Conservation (phyloP, 2,888 invertebrate genomes). For the Drosophila niveifrons region DNA sequence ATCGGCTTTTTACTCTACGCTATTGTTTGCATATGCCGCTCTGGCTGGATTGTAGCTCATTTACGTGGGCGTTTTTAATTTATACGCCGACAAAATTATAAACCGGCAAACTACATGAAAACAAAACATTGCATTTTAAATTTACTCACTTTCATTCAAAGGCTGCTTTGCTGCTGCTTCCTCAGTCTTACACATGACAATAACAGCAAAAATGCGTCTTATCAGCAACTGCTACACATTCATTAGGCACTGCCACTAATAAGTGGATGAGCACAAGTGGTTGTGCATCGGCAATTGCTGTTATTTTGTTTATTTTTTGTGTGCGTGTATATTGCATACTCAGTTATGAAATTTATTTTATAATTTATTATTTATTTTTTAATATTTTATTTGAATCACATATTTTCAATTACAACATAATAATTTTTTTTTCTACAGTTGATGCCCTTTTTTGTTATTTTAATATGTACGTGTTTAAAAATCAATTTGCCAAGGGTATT, state of each 20-base stretch:
- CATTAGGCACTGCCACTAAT: slow-evolving; percentile 61
- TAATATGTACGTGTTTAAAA: too few relatives aligned
- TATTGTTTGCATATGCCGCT: slow-evolving; percentile 25
- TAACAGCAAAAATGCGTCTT: slow-evolving; percentile 41
- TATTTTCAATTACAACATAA: not conserved
- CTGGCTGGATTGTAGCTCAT: slow-evolving; percentile 33
- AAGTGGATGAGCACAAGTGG: slow-evolving; percentile 72
- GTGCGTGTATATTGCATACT: slow-evolving; percentile 19
- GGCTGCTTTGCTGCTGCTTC: slow-evolving; percentile 29
- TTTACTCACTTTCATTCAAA: slow-evolving; percentile 63
- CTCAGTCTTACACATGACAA: slow-evolving; percentile 36
- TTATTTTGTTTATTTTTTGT: slow-evolving; percentile 34
- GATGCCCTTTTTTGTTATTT: not conserved
- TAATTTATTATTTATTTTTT: too few relatives aligned
- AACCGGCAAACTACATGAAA: slow-evolving; percentile 60
- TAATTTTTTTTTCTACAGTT: not conserved
- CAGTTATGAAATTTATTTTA: too few relatives aligned
- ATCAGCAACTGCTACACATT: slow-evolving; percentile 63
- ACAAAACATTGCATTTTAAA: slow-evolving; percentile 64
- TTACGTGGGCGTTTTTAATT: slow-evolving; percentile 65
- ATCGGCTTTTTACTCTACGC: not conserved
- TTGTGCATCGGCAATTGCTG: slow-evolving; percentile 56
- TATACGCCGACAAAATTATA: slow-evolving; percentile 45
- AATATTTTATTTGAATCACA: not conserved
- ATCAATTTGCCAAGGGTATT: not conserved